Conservation (phyloP, 2,797 vertebrate species). For the Microtus agrestis region DNA sequence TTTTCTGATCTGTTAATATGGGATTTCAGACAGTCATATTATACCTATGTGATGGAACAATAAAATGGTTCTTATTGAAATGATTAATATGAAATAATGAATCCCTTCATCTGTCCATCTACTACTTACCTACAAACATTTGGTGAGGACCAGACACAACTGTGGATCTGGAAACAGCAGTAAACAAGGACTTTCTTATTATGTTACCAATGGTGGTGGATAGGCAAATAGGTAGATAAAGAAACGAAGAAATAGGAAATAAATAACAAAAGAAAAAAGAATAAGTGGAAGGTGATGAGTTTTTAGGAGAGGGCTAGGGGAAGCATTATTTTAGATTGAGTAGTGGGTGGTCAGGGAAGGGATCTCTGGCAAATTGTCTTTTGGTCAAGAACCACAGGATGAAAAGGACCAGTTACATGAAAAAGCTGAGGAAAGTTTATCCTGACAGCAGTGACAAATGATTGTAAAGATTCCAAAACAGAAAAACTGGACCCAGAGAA, state of each 20-base stretch:
- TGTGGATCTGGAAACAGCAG: neutral
- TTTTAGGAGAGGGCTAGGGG: neutral
- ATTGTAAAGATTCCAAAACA: neutral
- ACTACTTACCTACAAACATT: neutral
- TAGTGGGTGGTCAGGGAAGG: neutral
- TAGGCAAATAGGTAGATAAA: neutral
- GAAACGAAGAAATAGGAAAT: no score
- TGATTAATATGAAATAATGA: neutral
- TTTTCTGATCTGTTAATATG: neutral
- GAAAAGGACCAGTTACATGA: neutral
- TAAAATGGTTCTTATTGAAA: neutral
- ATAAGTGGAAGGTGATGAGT: neutral
- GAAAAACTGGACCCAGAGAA: neutral
- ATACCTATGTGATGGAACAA: neutral
- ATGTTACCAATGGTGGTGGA: neutral
- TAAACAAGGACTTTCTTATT: neutral
- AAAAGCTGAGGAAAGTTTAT: neutral
- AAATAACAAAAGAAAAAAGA: neutral
- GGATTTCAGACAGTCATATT: neutral
- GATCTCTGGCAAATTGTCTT: neutral
- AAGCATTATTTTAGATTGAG: neutral
- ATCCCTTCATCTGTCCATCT: neutral
- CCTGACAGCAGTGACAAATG: neutral
- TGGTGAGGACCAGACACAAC: neutral
- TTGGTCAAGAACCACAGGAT: neutral